Base-by-base conservation (phyloP, 2,888 invertebrate species). In the Oligia strigilis region DNA sequence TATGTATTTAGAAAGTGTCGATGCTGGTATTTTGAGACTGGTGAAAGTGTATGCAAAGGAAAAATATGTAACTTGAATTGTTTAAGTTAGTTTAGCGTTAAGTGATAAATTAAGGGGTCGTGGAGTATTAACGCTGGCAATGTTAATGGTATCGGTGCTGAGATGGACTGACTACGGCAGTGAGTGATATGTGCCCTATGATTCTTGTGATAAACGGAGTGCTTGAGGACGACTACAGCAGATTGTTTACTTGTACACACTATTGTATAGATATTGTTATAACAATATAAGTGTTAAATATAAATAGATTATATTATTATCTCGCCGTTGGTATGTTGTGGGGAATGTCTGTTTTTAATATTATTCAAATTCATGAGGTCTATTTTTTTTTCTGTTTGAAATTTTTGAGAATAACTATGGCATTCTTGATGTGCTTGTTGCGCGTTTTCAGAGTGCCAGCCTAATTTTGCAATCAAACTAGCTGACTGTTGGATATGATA, bases 341-440 rank as follows among this genome's bases (percentile, higher is more conserved):
- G 89, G 88, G 85, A 92, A 92, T 93, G 92, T 90, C 93, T 95
- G 95, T 96, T 97, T 96, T 96, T 97, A 96, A 96, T 96, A 95
- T 96, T 96, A 96, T 96, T 94, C 91, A 90, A 93, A 94, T 92
- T 93, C 92, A 90, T 91, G 92, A 92, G 88, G 91, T 92, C 89
- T 92, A 89, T 84, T 88, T 90, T 89, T 86, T 90, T 89, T 91
- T 89, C 17, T 89, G 88, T 91, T 91, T 86, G 80, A 77, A 84
- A 82, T 43, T 79, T 79, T 80, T 65, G 69, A 65, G 73, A 82
- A 75, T 74, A 43, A 64, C 72, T 67, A 49, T 84, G 75, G 81
- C 58, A 78, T 76, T 84, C n/a, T 46, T 80, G 73, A 75, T 29
- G 29, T 29, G 29, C 29, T 29, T 29, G 29, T 29, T 29, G 29